Evolutionary conservation across 2,113 vertebrate genomes (phyloP), one percentile per base, ranked within the genome.

Genomic region (Podilymbus podiceps): DNA sequence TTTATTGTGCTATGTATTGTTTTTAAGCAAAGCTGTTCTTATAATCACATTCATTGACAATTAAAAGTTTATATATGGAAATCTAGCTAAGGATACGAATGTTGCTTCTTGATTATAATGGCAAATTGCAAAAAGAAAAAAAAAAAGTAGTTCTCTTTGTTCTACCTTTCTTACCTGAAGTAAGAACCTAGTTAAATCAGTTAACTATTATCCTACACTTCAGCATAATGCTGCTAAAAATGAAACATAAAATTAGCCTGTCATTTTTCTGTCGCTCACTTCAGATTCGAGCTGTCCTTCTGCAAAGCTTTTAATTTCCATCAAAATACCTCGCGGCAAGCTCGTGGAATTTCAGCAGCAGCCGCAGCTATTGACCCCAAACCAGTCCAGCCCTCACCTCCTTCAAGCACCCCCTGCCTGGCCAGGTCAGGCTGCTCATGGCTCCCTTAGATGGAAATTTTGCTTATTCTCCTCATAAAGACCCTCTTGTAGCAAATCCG

Each of bases 221-320:
- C 76, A 85, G 96, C 95, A 93, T 93, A 97, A 96, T 94, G 77
- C 40, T 97, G 83, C 95, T 97, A 96, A 97, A 97, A 97, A 95
- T 95, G 89, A 97, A 96, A 75, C 68, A 71, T 83, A 46, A 93
- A 96, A 97, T 97, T 97, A 96, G n/a, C 55, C 89, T 96, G 96
- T 94, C 93, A 97, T 89, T 95, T 97, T 91, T 59, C 82, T 95
- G 92, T 88, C 52, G 0, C 77, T 97, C 85, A 92, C 59, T 89
- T 72, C 55, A 8, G 30, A 95, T 85, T 94, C 55, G 49, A 95
- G 85, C 62, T 93, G 72, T 91, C 94, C 59, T 92, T 91, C 85
- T 89, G 35, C 69, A 93, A 82, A 83, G 79, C 79, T 96, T 88
- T 96, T 88, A 17, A 90, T 88, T 94, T 89, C 89, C 77, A 94